These are phyloP conservation scores for Metaphire vulgaris DNA, from an alignment of 1,140 invertebrate genomes.

Conservation along the genomic window DNA sequence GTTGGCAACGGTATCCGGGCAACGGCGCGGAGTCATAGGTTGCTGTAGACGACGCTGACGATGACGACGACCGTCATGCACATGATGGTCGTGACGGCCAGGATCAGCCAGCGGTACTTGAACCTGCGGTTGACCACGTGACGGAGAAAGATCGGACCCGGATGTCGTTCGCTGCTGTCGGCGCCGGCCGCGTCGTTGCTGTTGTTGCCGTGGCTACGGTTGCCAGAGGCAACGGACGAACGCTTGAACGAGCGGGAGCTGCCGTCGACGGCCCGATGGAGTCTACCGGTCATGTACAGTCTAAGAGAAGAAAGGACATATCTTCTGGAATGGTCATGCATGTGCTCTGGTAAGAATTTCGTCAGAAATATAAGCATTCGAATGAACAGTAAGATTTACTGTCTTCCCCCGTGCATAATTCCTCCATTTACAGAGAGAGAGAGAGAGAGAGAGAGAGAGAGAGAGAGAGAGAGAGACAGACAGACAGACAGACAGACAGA, in stretches of 20 bases:
- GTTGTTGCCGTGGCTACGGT: neutral
- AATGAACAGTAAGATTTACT: no score
- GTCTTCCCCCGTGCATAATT: no score
- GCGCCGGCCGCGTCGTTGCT: neutral
- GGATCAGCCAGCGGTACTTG: constrained; percentile 21
- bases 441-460: neutral
- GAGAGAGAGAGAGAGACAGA: neutral
- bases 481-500: neutral
- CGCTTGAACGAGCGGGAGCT: constrained; percentile 10
- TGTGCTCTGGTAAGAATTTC: no score
- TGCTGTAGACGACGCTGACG: constrained; percentile 25
- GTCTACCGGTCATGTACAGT: constrained; percentile 13
- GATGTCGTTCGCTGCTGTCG: constrained; percentile 12
- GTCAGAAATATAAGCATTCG: no score
- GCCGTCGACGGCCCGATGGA: constrained; percentile 8
- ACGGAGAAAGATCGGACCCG: constrained; percentile 23
- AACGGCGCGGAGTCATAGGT: no score
- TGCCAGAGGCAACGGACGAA: constrained; percentile 1
- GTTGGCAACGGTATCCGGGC: no score
- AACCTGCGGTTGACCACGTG: constrained; percentile 24
- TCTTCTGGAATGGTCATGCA: no score
- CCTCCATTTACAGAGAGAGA: neutral
- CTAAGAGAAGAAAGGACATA: no score
- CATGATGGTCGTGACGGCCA: constrained; percentile 10
- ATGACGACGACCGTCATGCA: constrained; percentile 28